Conservation (phyloP, 2,888 invertebrate genomes). For the Leucoma salicis region DNA sequence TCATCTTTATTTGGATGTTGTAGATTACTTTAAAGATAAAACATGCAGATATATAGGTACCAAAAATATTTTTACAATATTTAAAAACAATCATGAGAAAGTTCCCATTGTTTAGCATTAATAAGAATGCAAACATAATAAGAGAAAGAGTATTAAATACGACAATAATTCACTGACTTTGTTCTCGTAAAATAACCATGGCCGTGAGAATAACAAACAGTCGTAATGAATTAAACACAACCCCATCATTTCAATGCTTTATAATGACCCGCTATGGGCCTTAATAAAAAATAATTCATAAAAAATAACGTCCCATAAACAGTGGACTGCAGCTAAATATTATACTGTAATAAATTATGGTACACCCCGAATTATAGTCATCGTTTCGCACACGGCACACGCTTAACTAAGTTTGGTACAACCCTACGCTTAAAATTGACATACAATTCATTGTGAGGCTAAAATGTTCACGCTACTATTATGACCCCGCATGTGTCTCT, state of each 20-base stretch:
- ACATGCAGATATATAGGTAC: too few species aligned
- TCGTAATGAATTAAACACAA: constrained; percentile 61
- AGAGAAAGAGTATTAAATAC: constrained; percentile 8
- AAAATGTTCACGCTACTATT: constrained; percentile 66
- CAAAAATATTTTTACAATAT: too few species aligned
- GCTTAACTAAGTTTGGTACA: constrained; percentile 67
- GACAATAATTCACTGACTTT: constrained; percentile 18
- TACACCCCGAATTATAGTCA: constrained; percentile 76
- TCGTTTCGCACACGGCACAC: constrained; percentile 62
- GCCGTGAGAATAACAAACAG: constrained; percentile 77
- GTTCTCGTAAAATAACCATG: constrained; percentile 40
- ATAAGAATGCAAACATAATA: not conserved
- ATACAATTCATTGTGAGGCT: constrained; percentile 71
- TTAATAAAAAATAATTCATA: constrained; percentile 75
- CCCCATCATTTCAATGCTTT: constrained; percentile 66
- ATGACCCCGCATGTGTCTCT: constrained; percentile 75
- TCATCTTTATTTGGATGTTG: too few species aligned
- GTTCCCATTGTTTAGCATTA: not conserved
- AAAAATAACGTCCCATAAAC: constrained; percentile 68
- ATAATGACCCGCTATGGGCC: constrained; percentile 70
- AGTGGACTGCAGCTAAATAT: constrained; percentile 76
- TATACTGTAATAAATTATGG: constrained; percentile 79
- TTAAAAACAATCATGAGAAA: constrained; percentile 1
- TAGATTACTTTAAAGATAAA: too few species aligned
- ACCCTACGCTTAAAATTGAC: constrained; percentile 76